Evolutionary conservation across 1,140 invertebrate species (phyloP).

Genomic region (Holotrichia oblita): DNA sequence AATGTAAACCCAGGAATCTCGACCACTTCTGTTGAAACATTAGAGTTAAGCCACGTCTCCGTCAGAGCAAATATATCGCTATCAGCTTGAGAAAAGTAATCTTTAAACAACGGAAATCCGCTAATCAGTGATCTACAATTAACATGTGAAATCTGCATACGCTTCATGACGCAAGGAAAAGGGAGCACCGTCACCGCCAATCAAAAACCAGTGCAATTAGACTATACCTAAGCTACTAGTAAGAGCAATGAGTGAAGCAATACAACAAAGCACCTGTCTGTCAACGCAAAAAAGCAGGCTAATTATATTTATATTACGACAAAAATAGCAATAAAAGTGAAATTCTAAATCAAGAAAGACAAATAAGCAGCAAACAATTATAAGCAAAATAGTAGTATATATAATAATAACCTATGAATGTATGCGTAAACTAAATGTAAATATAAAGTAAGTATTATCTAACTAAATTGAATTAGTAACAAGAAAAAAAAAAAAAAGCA

Average conservation of each 20-base stretch:
- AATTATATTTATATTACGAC: not conserved
- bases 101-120: slow-evolving; percentile 12
- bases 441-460: not conserved
- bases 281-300: not conserved
- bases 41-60: slow-evolving; percentile 22
- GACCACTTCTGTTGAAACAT: not conserved
- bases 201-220: not conserved
- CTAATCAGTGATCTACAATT: slow-evolving; percentile 4
- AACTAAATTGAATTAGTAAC: not conserved
- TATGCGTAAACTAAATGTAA: not conserved
- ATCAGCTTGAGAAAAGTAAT: slow-evolving; percentile 8
- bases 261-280: not conserved
- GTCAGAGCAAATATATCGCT: slow-evolving; percentile 29
- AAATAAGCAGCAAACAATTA: not conserved
- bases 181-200: not conserved
- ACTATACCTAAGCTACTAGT: not conserved
- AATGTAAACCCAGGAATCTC: slow-evolving; percentile 19
- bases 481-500: no score
- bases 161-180: not conserved
- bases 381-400: not conserved
- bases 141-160: not conserved
- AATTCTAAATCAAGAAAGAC: not conserved
- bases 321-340: not conserved
- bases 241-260: not conserved
- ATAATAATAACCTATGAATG: slow-evolving; percentile 4